phyloP scores from a whole-genome alignment of 2,113 vertebrate species.

The Opisthocomus hoazin region DNA sequence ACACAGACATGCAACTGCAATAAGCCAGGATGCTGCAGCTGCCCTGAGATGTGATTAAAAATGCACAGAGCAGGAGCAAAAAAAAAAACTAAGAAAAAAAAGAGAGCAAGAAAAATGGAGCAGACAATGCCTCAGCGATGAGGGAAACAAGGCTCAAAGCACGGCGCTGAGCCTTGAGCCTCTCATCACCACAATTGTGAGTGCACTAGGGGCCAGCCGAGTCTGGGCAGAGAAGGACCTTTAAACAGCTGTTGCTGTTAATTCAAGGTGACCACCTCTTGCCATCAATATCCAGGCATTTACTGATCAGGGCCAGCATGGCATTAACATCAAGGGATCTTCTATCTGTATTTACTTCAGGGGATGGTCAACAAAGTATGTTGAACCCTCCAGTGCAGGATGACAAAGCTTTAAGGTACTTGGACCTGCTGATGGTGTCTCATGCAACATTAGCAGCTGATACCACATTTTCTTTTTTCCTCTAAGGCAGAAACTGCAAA shows the following conservation, averaged over 20 bases:
- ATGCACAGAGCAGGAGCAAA: neutral
- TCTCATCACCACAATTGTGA: neutral
- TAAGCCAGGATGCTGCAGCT: neutral
- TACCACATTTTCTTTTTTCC: neutral
- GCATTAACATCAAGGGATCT: neutral
- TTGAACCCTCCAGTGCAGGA: neutral
- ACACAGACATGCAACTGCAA: neutral
- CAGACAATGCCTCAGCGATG: neutral
- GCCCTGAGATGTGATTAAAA: neutral
- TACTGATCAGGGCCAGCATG: neutral
- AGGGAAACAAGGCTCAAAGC: neutral
- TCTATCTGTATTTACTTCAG: neutral
- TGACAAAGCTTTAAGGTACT: neutral
- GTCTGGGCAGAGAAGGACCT: neutral
- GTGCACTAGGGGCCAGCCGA: neutral
- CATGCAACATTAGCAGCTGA: neutral
- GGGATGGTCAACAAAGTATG: neutral
- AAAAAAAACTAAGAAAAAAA: neutral
- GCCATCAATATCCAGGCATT: neutral
- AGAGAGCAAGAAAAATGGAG: neutral
- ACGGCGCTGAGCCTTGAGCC: neutral
- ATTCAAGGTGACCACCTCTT: neutral
- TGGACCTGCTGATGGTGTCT: neutral
- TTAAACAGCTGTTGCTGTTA: neutral
- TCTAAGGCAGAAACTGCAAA: neutral